Percentiles rank a stretch among this genome's conserved stretches.
Evolutionary conservation across 1,140 invertebrate species (phyloP).

Genomic region (Archegozetes longisetosus): DNA sequence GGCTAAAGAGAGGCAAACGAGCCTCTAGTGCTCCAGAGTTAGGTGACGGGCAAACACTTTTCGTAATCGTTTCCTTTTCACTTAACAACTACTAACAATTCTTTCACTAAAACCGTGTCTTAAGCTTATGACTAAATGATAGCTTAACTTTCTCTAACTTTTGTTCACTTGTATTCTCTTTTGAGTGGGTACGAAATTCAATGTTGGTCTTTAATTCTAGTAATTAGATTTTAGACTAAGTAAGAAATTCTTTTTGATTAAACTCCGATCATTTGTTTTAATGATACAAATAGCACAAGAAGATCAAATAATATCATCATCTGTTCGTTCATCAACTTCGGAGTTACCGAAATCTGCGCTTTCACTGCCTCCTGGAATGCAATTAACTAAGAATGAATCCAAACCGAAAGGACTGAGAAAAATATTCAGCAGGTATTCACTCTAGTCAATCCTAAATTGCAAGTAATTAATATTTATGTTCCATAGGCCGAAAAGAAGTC

Average conservation of each 20-base stretch:
- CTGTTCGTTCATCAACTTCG: conserved; percentile 3
- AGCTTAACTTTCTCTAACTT: background rate
- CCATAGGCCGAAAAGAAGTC: conserved; percentile 21
- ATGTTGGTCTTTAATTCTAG: no score
- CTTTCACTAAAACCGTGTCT: background rate
- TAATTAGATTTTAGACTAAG: no score
- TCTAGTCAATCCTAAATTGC: background rate
- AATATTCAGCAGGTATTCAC: conserved; percentile 44
- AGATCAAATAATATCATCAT: conserved; percentile 8
- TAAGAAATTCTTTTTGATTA: no score
- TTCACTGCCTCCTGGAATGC: background rate
- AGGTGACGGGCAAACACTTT: conserved; percentile 42
- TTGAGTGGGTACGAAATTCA: no score
- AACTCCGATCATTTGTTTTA: no score
- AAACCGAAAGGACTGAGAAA: conserved; percentile 39
- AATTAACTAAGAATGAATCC: conserved; percentile 11
- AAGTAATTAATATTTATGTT: conserved; percentile 5
- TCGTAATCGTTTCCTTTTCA: conserved; percentile 9
- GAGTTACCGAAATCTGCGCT: background rate
- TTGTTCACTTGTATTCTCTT: background rate
- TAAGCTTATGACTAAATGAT: background rate
- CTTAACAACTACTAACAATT: conserved; percentile 1
- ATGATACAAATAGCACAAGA: conserved; percentile 6
- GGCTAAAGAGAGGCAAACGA: conserved; percentile 38
- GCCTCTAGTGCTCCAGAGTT: conserved; percentile 76